Evolutionary conservation across 2,888 invertebrate genomes (phyloP), one percentile per base, ranked within the genome.

Genomic region (Agrilus biguttatus): DNA sequence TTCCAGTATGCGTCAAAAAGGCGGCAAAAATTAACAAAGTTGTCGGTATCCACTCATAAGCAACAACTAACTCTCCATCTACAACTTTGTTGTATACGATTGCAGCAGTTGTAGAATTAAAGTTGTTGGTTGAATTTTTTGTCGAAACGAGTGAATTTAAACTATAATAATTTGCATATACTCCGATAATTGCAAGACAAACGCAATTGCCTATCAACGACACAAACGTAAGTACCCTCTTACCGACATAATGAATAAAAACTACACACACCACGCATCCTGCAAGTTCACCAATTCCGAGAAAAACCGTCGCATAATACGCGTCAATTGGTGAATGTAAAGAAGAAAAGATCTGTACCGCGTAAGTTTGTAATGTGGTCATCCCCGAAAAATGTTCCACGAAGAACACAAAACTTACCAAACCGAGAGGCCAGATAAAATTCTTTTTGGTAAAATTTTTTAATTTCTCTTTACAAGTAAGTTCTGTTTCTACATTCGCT

Each of bases 301-400:
- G 66, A 23, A 83, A 65, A 34, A 84, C 72, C 0, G 86, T 83
- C 0, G 85, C 84, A 46, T 78, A 75, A 63, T 83, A 85, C 56
- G 80, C 78, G 55, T 85, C 77, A 45, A 87, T 74, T 0, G 87
- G 85, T 0, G 83, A 77, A 39, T 80, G 73, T 19, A 87, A 58
- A 45, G 74, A 72, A 39, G 75, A 73, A 56, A 87, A 86, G 53
- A 87, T 83, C 48, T 70, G 74, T 5, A 86, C 83, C 14, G 84
- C 80, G 54, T 77, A 84, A 0, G 81, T 83, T 68, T 80, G 76
- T 19, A 87, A 64, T 1, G 83, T 77, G 1, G 79, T 78, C 69
- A 80, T 79, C 1, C 87, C 87, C 33, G 80, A 80, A 54, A 86
- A 85, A 54, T 83, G 77, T 0, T 79, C 77, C 12, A 84, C 70